Evolutionary conservation across 1,140 invertebrate genomes (phyloP), one percentile per base, ranked within the genome.

Genomic region (Sesamia nonagrioides): DNA sequence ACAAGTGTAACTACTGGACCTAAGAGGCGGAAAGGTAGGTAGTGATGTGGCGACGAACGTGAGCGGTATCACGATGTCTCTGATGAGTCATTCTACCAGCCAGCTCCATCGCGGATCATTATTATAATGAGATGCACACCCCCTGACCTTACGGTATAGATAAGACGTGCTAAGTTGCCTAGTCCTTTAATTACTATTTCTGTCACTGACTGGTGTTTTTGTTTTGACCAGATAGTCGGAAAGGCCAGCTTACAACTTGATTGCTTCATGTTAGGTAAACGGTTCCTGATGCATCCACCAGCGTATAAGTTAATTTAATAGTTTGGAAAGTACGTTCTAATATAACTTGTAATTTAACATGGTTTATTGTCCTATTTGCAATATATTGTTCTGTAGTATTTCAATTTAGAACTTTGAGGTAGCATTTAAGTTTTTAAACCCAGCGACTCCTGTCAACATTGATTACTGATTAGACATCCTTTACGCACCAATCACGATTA

Each of bases 181-280:
- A 83, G 80, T 88, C 87, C 85, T 88, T 86, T 88, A 84, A 88
- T 84, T 56, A 79, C 81, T 63, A 76, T 81, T 84, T 86, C 69
- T 77, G 82, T 71, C 72, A 63, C 75, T 82, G 74, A 82, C 78
- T 54, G 61, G 13, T 74, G 76, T 71, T 72, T 58, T 56, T 68
- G 40, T 63, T 66, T 75, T 61, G 56, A 61, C 18, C 35, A 42
- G 18, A 56, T 42, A 74, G 37, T 21, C 35, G 13, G 35, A 73
- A 73, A 69, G 56, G 60, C 58, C 68, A 18, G 45, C 48, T 18
- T 52, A 54, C 48, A 71, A 52, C 68, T 33, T 71, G 50, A 71
- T 71, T 71, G 17, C 45, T 52, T 71, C 40, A 11, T n/a, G 21
- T 33, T 35, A 50, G 37, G 27, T 52, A 71, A 71, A 71, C 27